Conservation (phyloP, 2,113 vertebrate genomes). For the Mormyrus lacerda region DNA sequence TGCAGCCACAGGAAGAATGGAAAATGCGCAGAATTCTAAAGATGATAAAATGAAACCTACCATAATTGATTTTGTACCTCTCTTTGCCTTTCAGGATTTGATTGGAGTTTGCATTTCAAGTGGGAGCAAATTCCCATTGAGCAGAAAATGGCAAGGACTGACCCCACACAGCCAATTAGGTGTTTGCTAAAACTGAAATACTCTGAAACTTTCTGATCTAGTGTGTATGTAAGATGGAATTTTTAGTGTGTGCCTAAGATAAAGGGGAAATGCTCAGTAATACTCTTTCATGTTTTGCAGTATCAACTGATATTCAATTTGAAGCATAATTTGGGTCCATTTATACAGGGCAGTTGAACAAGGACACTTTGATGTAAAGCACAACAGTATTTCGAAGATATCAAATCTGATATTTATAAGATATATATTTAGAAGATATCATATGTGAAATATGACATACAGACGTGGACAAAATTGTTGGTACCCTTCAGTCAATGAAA, state of each 20-base stretch:
- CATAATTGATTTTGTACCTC: not conserved
- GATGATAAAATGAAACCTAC: too few relatives aligned
- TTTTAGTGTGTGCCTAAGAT: not conserved
- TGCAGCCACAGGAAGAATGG: not conserved
- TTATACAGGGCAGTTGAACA: too few relatives aligned
- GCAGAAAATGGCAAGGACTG: constrained; percentile 91
- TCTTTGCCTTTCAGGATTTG: constrained; percentile 70
- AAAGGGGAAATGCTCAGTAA: not conserved
- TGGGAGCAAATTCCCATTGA: constrained; percentile 99
- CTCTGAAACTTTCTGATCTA: not conserved
- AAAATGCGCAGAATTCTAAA: not conserved
- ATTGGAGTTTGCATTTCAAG: constrained; percentile 98
- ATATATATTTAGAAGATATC: too few relatives aligned
- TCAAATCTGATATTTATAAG: too few relatives aligned
- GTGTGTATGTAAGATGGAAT: not conserved
- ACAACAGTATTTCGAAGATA: too few relatives aligned
- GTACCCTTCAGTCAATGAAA: too few relatives aligned
- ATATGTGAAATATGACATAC: not conserved
- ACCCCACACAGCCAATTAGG: constrained; percentile 91
- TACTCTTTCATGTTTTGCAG: not conserved
- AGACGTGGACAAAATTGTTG: too few relatives aligned
- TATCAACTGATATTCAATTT: not conserved
- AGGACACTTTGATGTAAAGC: too few relatives aligned
- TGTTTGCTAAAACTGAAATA: constrained; percentile 34
- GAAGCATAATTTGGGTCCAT: not conserved